Conservation (phyloP, 1,140 invertebrate species). For the Zaprionus vittiger region DNA sequence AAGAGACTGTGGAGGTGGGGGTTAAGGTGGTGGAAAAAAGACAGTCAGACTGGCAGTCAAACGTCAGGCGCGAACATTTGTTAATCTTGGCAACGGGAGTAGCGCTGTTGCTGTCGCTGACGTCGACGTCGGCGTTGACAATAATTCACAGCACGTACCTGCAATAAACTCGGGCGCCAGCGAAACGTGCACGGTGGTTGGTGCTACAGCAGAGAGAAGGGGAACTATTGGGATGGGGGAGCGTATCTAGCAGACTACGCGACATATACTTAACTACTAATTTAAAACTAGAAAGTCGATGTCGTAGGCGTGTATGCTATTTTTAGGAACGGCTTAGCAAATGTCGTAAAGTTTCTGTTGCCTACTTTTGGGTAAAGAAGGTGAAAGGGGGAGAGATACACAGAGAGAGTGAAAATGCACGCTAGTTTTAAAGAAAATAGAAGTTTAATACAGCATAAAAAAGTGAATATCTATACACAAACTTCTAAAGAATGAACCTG, state of each 20-base stretch:
- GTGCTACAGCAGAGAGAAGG: too few species aligned
- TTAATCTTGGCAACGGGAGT: slow-evolving; percentile 62
- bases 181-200: slow-evolving; percentile 23
- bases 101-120: slow-evolving; percentile 27
- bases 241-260: background rate
- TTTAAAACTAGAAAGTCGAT: slow-evolving; percentile 10
- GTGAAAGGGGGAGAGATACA: background rate
- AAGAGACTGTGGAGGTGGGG: background rate
- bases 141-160: slow-evolving; percentile 79
- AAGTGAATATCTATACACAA: too few species aligned
- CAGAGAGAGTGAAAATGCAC: too few species aligned
- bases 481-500: background rate
- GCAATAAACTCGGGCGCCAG: slow-evolving; percentile 65
- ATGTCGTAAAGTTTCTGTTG: slow-evolving; percentile 23
- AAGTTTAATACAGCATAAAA: too few species aligned
- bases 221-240: background rate
- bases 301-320: background rate
- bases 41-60: slow-evolving; percentile 58
- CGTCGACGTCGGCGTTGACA: slow-evolving; percentile 51
- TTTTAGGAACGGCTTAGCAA: slow-evolving; percentile 4
- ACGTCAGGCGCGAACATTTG: slow-evolving; percentile 73
- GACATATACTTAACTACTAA: slow-evolving; percentile 35
- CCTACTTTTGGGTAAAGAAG: slow-evolving; percentile 17
- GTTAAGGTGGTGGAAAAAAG: slow-evolving; percentile 19
- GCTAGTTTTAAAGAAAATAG: background rate